Base-by-base conservation (phyloP, 2,797 vertebrate genomes). In the Peromyscus attwateri region DNA sequence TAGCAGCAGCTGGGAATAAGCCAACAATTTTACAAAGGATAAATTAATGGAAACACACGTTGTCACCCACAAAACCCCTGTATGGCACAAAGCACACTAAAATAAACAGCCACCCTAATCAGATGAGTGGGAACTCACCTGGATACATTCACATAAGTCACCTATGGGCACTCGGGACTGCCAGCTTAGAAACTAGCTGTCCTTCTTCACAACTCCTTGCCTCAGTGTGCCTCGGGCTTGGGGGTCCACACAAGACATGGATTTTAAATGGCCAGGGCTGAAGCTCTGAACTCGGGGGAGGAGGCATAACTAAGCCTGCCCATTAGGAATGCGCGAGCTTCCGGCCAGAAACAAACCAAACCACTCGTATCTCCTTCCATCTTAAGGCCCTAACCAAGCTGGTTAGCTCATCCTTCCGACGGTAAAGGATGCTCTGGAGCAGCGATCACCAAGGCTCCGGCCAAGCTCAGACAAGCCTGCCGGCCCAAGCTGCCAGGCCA, bases 141-240 rank as follows among this genome's bases (percentile, higher is more conserved):
- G 57, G 81, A 19, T 27, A 52, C 25, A 10, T 49, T 34, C 64
- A 5, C 2, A 5, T 13, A 64, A 5, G 13, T 66, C 84, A 68
- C 84, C 76, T 37, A 13, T 6, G 3, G 19, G 60, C 75, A n/a
- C 79, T 76, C 19, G 71, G 52, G 77, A 46, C 25, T 13, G 13
- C 43, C 85, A 34, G 70, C 76, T 95, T 31, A 13, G 75, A 13
- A 40, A 70, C 17, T 13, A 64, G n/a, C 27, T 11, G n/a, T 82
- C 49, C 60, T 43, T 4, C 40, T 6, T 75, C 68, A 34, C 1
- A 55, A 55, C 27, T 87, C 49, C 40, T 29, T 1, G 8, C 52
- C 43, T 8, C 49, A 0, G 7, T 0, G 49, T 13, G 90, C 68
- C 76, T 14, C 1, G 0, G 13, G 10, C 25, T 55, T 13, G 23